phyloP scores from a whole-genome alignment of 2,888 invertebrate species.

The Cantharis nigra region DNA sequence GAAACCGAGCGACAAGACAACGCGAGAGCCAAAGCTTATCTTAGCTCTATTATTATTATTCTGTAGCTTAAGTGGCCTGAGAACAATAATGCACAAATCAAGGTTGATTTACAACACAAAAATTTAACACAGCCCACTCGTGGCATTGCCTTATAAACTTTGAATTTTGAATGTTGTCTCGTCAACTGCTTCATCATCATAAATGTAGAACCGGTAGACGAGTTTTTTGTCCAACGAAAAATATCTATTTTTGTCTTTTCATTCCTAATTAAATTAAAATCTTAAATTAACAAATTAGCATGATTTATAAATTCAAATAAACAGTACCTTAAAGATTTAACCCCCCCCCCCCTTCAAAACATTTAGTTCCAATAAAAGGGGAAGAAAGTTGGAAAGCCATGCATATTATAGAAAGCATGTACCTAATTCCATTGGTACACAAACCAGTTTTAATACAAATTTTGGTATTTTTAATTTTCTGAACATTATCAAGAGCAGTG shows the following conservation, averaged over 20 bases:
- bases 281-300: background rate
- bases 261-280: background rate
- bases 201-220: background rate
- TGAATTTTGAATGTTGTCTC: background rate
- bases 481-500: too few species aligned
- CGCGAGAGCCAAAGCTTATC: background rate
- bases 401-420: too few species aligned
- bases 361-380: too few species aligned
- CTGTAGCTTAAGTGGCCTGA: background rate
- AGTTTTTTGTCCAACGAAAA: background rate
- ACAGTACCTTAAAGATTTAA: too few species aligned
- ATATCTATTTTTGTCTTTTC: background rate
- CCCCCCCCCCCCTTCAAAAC: too few species aligned
- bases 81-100: background rate
- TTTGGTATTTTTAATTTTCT: too few species aligned
- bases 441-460: too few species aligned
- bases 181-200: background rate
- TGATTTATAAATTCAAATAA: background rate
- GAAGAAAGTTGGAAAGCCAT: too few species aligned
- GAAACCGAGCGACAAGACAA: background rate
- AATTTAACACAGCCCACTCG: background rate
- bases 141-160: background rate
- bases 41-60: background rate
- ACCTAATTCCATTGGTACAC: too few species aligned
- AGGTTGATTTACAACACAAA: background rate